Base-by-base conservation (phyloP, 2,113 vertebrate species). In the Brachypteracias leptosomus region DNA sequence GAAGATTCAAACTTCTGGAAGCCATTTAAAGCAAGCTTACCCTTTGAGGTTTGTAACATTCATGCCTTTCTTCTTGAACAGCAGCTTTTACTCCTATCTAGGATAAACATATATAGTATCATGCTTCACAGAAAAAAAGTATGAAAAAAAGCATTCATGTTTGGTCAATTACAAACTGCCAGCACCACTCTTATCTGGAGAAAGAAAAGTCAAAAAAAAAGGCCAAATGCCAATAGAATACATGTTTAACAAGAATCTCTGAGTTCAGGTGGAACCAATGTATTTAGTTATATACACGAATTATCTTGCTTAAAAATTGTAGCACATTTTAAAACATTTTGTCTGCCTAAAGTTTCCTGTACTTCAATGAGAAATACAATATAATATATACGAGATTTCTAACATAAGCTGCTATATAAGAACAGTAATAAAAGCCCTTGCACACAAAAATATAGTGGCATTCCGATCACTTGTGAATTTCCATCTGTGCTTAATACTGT, bases 91-190 rank as follows among this genome's bases (percentile, higher is more conserved):
- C 16, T 47, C 16, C 38, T 38, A 3, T 58, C 26, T 63, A 24
- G 11, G 15, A 13, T 44, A 13, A 29, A 42, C 26, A 9, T 63
- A 20, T 29, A 58, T 12, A 70, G 22, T 21, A 26, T 25, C 12
- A 17, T 15, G 14, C 57, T 57, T 74, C 17, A 75, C 29, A 75
- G 28, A 75, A 58, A 74, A 68, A 21, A 85, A 68, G 33, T 57
- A 46, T 35, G 11, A 57, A 55, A 57, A 26, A 42, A 29, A n/a
- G 1, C 22, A 20, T 89, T 91, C 66, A 66, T 47, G 94, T 75
- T 76, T 86, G 86, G 81, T 94, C 93, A 89, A 90, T 16, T 95
- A 77, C 17, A 97, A 91, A 93, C 85, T 89, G 35, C 36, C 58
- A 77, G 6, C 28, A 85, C 11, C 18, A 47, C 15, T 63, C 65